Conservation (phyloP, 2,888 invertebrate genomes). For the Sesamia inferens region DNA sequence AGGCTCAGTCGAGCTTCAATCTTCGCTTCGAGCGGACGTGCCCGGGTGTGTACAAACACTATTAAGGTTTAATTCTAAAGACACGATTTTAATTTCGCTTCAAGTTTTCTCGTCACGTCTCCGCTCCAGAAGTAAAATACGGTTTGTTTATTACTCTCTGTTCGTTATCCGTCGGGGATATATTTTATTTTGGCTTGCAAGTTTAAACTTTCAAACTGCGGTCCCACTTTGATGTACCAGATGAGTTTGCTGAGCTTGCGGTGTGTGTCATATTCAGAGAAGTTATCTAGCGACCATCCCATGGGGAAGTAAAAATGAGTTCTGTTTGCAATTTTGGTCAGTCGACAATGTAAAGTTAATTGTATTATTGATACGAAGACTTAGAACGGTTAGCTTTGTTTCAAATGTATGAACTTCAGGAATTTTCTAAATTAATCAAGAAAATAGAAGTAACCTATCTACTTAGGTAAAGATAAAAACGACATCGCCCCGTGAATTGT, state of each 20-base stretch:
- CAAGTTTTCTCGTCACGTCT: conserved; percentile 42
- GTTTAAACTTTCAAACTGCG: conserved; percentile 37
- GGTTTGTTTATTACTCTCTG: conserved; percentile 57
- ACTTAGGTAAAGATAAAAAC: background rate
- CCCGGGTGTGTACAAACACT: conserved; percentile 57
- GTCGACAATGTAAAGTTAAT: conserved; percentile 36
- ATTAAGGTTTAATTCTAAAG: conserved; percentile 42
- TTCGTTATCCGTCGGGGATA: conserved; percentile 47
- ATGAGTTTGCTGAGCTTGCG: conserved; percentile 41
- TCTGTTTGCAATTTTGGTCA: conserved; percentile 38
- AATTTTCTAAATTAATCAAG: conserved; percentile 37
- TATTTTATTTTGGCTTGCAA: conserved; percentile 59
- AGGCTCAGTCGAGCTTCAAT: conserved; percentile 67
- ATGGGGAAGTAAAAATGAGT: conserved; percentile 49
- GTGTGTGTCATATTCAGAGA: conserved; percentile 47
- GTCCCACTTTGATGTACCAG: conserved; percentile 47
- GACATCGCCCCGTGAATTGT: background rate
- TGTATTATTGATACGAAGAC: conserved; percentile 49
- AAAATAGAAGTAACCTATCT: conserved; percentile 55
- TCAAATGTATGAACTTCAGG: background rate
- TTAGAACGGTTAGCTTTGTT: conserved; percentile 46
- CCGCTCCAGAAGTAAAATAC: conserved; percentile 47
- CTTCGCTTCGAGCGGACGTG: conserved; percentile 61
- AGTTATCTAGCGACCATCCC: conserved; percentile 30
- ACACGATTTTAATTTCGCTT: conserved; percentile 42